Base-by-base conservation (phyloP, 2,888 invertebrate species). In the Pecten maximus region DNA sequence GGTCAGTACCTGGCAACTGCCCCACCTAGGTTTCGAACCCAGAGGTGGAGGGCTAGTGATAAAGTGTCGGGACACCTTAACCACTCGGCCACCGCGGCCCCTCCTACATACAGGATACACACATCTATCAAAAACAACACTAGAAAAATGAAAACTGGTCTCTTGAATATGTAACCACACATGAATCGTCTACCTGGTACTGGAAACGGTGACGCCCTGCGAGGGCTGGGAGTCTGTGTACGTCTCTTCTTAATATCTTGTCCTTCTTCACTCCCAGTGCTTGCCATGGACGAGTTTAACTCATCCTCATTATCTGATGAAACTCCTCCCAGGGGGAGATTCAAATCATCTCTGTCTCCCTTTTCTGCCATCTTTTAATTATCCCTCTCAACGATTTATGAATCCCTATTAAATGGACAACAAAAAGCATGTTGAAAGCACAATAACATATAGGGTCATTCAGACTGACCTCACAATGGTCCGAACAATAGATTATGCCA, bases 151-250 rank as follows among this genome's bases (percentile, higher is more conserved):
- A 40, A 40, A 40, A 86, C 40, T 19, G 35, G 39, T 23, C n/a
- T n/a, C n/a, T n/a, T n/a, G n/a, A n/a, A n/a, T n/a, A n/a, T n/a
- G n/a, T n/a, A n/a, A n/a, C n/a, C n/a, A n/a, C n/a, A n/a, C n/a
- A 39, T 89, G 60, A n/a, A 19, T 74, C 40, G 6, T 90, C 89
- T 92, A 93, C 93, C 92, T 88, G 92, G 92, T 2, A 91, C 91
- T 92, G 94, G 93, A 87, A 95, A 94, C 40, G 93, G 91, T 16
- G 92, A 89, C 12, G 91, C 88, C 44, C 91, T 92, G 19, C 89
- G 91, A 10, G 94, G 94, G 92, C 94, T 94, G 19, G 95, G 93
- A 12, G 93, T 93, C 86, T 91, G 93, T n/a, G 93, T 91, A 60
- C 94, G 90, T 50, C 93, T 91, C 90, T 93, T 93, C 91, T 95